A percentile compares a stretch with the other conserved stretches of the same genome.
These are phyloP conservation scores for Megastigmus dorsalis DNA, from an alignment of 2,888 invertebrate genomes.

Conservation along the genomic window DNA sequence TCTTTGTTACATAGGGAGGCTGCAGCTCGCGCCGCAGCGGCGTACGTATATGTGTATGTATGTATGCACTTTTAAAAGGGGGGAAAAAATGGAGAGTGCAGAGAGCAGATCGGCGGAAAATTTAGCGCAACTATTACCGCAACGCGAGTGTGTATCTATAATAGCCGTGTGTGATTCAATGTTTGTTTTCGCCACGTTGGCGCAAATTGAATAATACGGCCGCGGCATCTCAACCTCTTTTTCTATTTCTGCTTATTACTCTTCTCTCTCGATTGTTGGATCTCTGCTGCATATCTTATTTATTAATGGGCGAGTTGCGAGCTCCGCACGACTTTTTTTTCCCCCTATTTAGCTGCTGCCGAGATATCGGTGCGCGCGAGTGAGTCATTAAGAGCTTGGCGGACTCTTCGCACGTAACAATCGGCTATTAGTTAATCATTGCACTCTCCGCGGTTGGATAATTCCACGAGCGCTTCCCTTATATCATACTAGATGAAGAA, in stretches of 20 bases:
- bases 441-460: no score
- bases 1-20: slow-evolving; percentile 41
- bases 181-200: slow-evolving; percentile 40
- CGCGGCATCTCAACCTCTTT: no score
- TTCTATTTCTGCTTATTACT: not conserved
- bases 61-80: slow-evolving; percentile 38
- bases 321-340: not conserved
- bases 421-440: no score
- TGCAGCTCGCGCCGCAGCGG: not conserved
- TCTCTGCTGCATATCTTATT: not conserved
- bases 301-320: not conserved
- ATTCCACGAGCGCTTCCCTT: no score
- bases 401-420: no score
- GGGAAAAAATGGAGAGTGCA: slow-evolving; percentile 13
- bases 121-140: slow-evolving; percentile 40
- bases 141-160: slow-evolving; percentile 1
- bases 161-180: slow-evolving; percentile 42
- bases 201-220: slow-evolving; percentile 39
- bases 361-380: no score
- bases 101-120: slow-evolving; percentile 44
- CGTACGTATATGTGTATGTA: no score
- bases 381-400: no score
- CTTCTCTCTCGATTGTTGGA: no score
- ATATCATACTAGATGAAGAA: no score
- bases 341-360: no score